Evolutionary conservation across 1,140 invertebrate genomes (phyloP).

Genomic region (Leptopilina clavipes): DNA sequence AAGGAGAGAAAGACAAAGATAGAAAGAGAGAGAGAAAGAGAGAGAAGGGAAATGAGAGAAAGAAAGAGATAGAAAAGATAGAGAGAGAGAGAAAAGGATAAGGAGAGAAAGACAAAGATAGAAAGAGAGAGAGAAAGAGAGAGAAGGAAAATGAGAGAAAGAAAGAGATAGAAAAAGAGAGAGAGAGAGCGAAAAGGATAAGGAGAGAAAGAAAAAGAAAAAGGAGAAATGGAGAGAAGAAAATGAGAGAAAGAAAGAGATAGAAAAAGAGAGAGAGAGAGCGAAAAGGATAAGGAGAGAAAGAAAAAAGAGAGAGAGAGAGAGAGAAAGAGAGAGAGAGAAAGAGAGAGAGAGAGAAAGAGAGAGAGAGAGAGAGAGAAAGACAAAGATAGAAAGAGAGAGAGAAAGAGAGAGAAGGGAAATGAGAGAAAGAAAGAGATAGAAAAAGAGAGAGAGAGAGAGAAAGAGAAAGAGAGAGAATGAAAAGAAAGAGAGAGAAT

Average conservation of each 20-base stretch:
- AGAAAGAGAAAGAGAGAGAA: conserved; percentile 39
- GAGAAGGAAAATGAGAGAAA: too few species aligned
- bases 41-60: too few species aligned
- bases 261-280: neutral
- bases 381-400: conserved; percentile 18
- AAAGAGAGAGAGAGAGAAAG: neutral
- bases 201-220: too few species aligned
- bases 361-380: conserved; percentile 44
- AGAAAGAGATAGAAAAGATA: neutral
- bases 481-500: conserved; percentile 41
- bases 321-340: neutral
- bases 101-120: too few species aligned
- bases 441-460: conserved; percentile 45
- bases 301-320: neutral
- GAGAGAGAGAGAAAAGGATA: neutral
- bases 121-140: too few species aligned
- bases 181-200: too few species aligned
- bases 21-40: neutral
- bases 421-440: neutral
- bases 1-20: neutral
- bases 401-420: neutral
- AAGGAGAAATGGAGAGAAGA: neutral
- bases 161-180: too few species aligned
- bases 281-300: too few species aligned
- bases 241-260: neutral